Evolutionary conservation across 1,140 invertebrate species (phyloP).

Genomic region (Apis florea): DNA sequence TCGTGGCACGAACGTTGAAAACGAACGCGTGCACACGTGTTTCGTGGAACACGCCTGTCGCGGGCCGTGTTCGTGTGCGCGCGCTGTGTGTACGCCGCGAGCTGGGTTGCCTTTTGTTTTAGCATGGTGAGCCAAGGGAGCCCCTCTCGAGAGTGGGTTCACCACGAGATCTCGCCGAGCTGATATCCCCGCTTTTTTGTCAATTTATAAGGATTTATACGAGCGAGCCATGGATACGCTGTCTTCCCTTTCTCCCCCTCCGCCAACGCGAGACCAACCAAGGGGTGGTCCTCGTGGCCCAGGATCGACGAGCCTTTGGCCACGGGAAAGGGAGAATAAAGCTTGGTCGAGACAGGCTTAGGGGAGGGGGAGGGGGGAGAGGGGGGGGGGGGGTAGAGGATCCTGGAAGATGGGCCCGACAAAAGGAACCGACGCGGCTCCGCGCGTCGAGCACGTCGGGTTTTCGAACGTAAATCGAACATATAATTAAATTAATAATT

Average conservation of each 20-base stretch:
- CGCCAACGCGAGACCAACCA: slow-evolving; percentile 27
- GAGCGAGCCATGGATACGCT: slow-evolving; percentile 57
- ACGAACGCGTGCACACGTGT: slow-evolving; percentile 37
- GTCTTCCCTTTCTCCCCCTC: not conserved
- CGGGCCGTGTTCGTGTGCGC: not conserved
- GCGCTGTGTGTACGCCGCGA: slow-evolving; percentile 48
- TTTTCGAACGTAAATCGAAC: no score
- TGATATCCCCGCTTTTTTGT: slow-evolving; percentile 74
- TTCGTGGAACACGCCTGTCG: slow-evolving; percentile 5
- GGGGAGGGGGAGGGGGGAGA: no score
- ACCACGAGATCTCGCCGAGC: slow-evolving; percentile 69
- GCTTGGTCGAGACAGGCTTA: slow-evolving; percentile 5
- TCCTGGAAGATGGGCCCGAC: slow-evolving; percentile 7
- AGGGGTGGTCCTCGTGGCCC: slow-evolving; percentile 55
- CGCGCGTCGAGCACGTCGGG: not conserved
- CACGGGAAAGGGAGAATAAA: slow-evolving; percentile 45
- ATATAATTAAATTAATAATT: no score
- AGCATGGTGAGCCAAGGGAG: slow-evolving; percentile 59
- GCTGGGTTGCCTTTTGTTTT: slow-evolving; percentile 73
- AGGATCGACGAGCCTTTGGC: slow-evolving; percentile 29
- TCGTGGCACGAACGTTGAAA: slow-evolving; percentile 22
- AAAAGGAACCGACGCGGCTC: slow-evolving; percentile 23
- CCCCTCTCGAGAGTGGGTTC: slow-evolving; percentile 62
- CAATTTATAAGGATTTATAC: slow-evolving; percentile 78
- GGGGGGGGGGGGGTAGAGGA: not conserved